Base-by-base conservation (phyloP, 2,113 vertebrate genomes). In the Vireo altiloquus region DNA sequence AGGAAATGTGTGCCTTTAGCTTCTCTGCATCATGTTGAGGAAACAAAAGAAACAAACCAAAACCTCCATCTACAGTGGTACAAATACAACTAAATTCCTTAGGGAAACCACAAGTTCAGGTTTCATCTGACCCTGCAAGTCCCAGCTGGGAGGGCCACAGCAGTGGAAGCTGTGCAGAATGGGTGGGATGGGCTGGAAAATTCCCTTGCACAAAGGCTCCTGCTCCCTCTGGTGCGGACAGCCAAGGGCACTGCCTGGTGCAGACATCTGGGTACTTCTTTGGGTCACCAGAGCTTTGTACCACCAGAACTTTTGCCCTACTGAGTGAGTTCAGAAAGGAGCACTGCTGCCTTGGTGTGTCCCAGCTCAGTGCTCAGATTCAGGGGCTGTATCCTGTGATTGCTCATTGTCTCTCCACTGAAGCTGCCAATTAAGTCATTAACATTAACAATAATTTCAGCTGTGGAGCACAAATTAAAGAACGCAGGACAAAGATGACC, bases 1-100 rank as follows among this genome's bases (percentile, higher is more conserved):
- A 94, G 30, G 33, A 94, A 96, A 96, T n/a, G 4, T 12, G 60
- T 33, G 65, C 44, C 64, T 96, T 89, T 49, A 69, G 69, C 81
- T 91, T 46, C 85, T 87, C 76, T 47, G 22, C 59, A 33, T 60
- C 52, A 2, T 0, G 7, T n/a, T 42, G 65, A 75, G 56, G 77
- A 63, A 42, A 89, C 33, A 11, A 7, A 59, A 70, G 35, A 63
- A 31, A 1, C 13, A 42, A 65, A 54, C 37, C 44, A 35, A 61
- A 70, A 27, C 4, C 15, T 10, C 23, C n/a, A 57, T 6, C 68
- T 40, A 11, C 20, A 49, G n/a, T 1, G 2, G 25, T 22, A 42
- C 2, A 3, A 53, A 60, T 8, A 9, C 15, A 25, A 8, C 11
- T 61, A 56, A 66, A 57, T 21, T 53, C 42, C 37, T 79, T n/a